Percentiles rank a stretch among this genome's conserved stretches.
Conservation (phyloP, 2,888 invertebrate genomes). For the Ectemnius cavifrons region DNA sequence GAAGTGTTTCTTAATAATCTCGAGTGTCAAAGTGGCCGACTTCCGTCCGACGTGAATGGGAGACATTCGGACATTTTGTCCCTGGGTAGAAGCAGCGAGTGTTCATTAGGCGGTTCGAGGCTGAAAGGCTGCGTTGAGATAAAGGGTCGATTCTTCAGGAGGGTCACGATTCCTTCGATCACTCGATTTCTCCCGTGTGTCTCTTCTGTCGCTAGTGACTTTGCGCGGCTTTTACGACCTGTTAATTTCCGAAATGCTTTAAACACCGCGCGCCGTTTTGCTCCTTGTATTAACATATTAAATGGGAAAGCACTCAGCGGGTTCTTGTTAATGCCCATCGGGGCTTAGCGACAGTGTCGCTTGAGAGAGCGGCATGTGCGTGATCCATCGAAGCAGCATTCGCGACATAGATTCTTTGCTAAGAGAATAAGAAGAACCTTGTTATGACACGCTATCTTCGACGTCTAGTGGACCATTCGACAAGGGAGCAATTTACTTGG, state of each 20-base stretch:
- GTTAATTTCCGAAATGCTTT: conserved; percentile 44
- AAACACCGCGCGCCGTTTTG: conserved; percentile 20
- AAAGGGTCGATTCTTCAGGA: conserved; percentile 16
- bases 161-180: too few relatives aligned
- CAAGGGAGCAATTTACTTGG: neutral
- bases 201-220: neutral
- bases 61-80: conserved; percentile 26
- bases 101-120: conserved; percentile 28
- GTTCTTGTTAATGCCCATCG: conserved; percentile 9
- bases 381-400: too few relatives aligned
- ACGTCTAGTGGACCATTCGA: neutral
- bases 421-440: too few relatives aligned
- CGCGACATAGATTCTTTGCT: too few relatives aligned
- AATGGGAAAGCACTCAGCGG: conserved; percentile 29
- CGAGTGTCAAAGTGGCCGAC: conserved; percentile 6
- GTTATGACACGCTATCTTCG: too few relatives aligned
- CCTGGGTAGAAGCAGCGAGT: conserved; percentile 17
- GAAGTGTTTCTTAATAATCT: conserved; percentile 36
- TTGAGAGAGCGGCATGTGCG: too few relatives aligned
- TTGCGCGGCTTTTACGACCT: conserved; percentile 47
- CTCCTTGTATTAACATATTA: conserved; percentile 43
- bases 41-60: too few relatives aligned
- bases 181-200: too few relatives aligned
- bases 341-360: neutral
- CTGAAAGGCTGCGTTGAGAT: conserved; percentile 32